Evolutionary conservation across 2,797 vertebrate species (phyloP).

Genomic region (Gymnoscopelus microlampas): DNA sequence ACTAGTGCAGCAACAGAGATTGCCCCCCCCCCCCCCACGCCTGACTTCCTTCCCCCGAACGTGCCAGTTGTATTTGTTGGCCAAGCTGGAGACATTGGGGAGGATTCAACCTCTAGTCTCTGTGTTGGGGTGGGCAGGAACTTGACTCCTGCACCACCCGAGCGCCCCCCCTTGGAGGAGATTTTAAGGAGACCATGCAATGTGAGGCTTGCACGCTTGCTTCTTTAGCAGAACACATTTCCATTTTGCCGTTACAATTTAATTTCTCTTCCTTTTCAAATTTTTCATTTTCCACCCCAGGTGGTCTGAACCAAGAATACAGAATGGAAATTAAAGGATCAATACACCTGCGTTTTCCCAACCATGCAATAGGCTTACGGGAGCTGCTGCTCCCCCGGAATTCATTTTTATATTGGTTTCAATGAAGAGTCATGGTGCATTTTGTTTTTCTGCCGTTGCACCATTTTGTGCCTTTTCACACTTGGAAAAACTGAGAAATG

Average conservation of each 20-base stretch:
- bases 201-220: background rate
- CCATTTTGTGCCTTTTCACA: background rate
- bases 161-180: background rate
- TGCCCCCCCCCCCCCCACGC: too few relatives aligned
- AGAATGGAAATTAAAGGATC: constrained; percentile 16
- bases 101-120: too few relatives aligned
- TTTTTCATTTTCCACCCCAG: background rate
- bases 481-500: constrained; percentile 19
- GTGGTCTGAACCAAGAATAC: constrained; percentile 2
- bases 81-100: too few relatives aligned
- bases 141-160: too few relatives aligned
- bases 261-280: constrained; percentile 6
- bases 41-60: too few relatives aligned
- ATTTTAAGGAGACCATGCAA: constrained; percentile 19
- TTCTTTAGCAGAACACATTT: constrained; percentile 12
- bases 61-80: too few relatives aligned
- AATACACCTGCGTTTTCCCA: constrained; percentile 22
- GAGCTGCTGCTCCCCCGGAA: constrained; percentile 29
- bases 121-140: background rate
- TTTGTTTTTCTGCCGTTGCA: background rate
- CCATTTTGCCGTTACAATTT: background rate
- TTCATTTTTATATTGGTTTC: constrained; percentile 37
- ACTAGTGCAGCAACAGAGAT: too few relatives aligned
- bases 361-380: constrained; percentile 10
- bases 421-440: constrained; percentile 13